Percentiles rank a stretch among this genome's conserved stretches.
Evolutionary conservation across 2,113 vertebrate genomes (phyloP).

Genomic region (Sciurus niger): DNA sequence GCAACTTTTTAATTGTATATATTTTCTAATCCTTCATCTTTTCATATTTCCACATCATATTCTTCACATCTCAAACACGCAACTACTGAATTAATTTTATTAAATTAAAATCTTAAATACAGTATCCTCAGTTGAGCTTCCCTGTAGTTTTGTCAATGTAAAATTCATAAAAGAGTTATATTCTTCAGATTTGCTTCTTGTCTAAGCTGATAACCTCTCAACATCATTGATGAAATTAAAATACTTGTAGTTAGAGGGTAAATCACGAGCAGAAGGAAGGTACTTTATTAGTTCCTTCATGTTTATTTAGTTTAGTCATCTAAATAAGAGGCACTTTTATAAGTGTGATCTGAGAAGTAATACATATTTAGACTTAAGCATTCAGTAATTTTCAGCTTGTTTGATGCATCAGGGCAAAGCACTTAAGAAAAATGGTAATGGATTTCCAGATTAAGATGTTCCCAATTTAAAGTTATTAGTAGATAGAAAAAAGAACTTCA

Average conservation of each 20-base stretch:
- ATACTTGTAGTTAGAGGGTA: neutral
- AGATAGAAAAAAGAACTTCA: constrained; percentile 84
- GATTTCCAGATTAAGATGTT: constrained; percentile 91
- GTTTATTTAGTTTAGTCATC: neutral
- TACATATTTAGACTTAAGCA: neutral
- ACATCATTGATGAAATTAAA: neutral
- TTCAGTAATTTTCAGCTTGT: neutral
- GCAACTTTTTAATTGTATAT: neutral
- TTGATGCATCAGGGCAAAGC: constrained; percentile 90
- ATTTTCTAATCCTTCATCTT: neutral
- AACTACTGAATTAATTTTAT: neutral
- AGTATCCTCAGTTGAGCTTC: neutral
- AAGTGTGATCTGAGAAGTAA: neutral
- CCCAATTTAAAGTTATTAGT: constrained; percentile 93
- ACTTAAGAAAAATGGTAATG: constrained; percentile 91
- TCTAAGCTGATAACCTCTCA: neutral
- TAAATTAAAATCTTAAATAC: neutral
- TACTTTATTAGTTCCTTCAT: neutral
- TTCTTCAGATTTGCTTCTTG: neutral
- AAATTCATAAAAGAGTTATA: neutral
- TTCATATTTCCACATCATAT: neutral
- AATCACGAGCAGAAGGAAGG: neutral
- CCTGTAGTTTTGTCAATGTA: neutral
- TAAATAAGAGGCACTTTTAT: neutral
- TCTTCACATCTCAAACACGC: neutral